These are phyloP conservation scores for Germaria angustata DNA, from an alignment of 2,888 invertebrate species.

Conservation along the genomic window DNA sequence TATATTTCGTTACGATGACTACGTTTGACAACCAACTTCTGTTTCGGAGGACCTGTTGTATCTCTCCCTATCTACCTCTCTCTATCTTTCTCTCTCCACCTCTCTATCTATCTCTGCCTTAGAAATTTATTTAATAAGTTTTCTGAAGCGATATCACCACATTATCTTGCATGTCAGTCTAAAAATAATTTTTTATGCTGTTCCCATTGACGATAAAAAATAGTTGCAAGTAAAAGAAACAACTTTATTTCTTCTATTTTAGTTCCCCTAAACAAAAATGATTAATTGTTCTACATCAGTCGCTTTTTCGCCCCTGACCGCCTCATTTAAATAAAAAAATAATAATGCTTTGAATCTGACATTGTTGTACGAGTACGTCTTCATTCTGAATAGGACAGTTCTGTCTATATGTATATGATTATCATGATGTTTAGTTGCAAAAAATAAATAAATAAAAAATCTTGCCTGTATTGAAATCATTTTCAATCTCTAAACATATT, in stretches of 20 bases:
- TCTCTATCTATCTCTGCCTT: too few relatives aligned
- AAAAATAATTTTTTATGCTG: neutral
- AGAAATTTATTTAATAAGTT: too few relatives aligned
- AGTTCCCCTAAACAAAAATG: constrained; percentile 6
- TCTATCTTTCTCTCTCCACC: too few relatives aligned
- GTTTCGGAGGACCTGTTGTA: too few relatives aligned
- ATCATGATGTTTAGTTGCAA: constrained; percentile 53
- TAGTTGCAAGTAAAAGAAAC: too few relatives aligned
- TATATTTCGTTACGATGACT: too few relatives aligned
- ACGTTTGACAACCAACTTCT: too few relatives aligned
- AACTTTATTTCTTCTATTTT: constrained; percentile 1
- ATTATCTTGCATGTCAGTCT: too few relatives aligned
- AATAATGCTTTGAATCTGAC: constrained; percentile 15
- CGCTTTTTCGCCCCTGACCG: constrained; percentile 13
- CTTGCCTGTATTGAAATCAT: constrained; percentile 21
- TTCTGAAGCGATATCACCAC: too few relatives aligned
- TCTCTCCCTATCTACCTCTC: too few relatives aligned
- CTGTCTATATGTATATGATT: constrained; percentile 39
- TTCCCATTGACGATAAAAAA: neutral
- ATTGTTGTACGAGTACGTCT: too few relatives aligned
- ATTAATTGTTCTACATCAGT: constrained; percentile 34
- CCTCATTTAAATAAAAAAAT: constrained; percentile 14
- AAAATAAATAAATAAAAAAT: constrained; percentile 1
- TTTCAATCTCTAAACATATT: constrained; percentile 26
- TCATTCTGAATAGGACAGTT: constrained; percentile 9